Evolutionary conservation across 2,888 invertebrate genomes (phyloP), one percentile per base, ranked within the genome.

Genomic region (Agonopterix arenella): DNA sequence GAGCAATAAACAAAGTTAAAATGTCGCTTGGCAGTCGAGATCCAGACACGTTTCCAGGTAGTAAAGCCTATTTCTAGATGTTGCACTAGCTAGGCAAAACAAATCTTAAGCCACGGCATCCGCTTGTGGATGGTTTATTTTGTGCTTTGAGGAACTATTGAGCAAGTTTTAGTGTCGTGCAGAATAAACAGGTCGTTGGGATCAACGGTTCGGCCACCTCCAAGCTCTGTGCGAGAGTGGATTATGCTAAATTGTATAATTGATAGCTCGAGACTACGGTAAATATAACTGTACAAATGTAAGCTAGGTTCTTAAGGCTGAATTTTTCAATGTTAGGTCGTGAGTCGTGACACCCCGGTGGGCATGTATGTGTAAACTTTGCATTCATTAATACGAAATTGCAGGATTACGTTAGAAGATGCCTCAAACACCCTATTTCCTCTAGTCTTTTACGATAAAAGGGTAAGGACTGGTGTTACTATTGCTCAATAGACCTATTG

Each of bases 31-130:
- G 50, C 50, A 40, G 54, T 48, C 48, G 48, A 53, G 47, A 48
- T 47, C 47, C 45, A 52, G 57, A 57, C 58, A 61, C 58, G 55
- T 52, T 64, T 60, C 61, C 60, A 64, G 59, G 62, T 64, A 64
- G 47, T 44, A 43, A 48, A 42, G 40, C 38, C 58, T 64, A 64
- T 64, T 64, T 60, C 48, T 47, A 58, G 65, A 40, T 44, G 36
- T 11, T 18, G 47, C 11, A 13, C 9, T 36, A 16, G 45, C 56
- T 48, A 51, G 55, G 49, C 52, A 56, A 57, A 61, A 61, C 59
- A 51, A 59, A 57, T 51, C 52, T 49, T 44, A 11, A 36, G 37
- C 49, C 52, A 45, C 49, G 48, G 49, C 51, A 53, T 54, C 54
- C 52, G 49, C 47, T 38, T n/a, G 38, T 48, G 36, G 52, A 36